A percentile compares a stretch with the other conserved stretches of the same genome.
phyloP scores from a whole-genome alignment of 23 tunicate genomes.

The Trididemnum miniatum region DNA sequence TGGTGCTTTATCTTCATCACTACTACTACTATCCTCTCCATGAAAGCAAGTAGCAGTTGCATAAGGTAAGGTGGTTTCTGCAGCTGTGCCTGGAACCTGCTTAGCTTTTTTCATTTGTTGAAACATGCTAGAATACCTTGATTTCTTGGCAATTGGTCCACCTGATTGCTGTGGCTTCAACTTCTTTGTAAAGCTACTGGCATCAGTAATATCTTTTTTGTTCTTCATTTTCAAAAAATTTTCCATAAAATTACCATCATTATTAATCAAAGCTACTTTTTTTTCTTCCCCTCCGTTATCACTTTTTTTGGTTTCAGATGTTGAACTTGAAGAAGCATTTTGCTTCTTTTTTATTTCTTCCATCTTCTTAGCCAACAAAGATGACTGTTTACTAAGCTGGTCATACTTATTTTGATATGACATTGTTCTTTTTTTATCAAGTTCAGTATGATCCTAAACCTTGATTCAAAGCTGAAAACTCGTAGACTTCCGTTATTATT shows the following conservation, averaged over 20 bases:
- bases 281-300: slow-evolving; percentile 13
- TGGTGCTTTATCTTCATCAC: slow-evolving; percentile 29
- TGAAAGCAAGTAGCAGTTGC: slow-evolving; percentile 64
- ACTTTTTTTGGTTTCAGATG: neutral
- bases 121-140: slow-evolving; percentile 78
- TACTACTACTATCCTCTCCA: slow-evolving; percentile 54
- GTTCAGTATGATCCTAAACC: slow-evolving; percentile 17
- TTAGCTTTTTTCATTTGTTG: slow-evolving; percentile 77
- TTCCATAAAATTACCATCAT: slow-evolving; percentile 86
- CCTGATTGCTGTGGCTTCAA: neutral
- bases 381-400: slow-evolving; percentile 41
- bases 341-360: slow-evolving; percentile 44
- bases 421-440: slow-evolving; percentile 10
- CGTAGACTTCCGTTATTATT: slow-evolving; percentile 11
- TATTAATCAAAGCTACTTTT: slow-evolving; percentile 28
- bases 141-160: slow-evolving; percentile 55
- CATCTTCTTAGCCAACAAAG: slow-evolving; percentile 53
- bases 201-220: slow-evolving; percentile 13
- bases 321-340: neutral
- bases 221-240: slow-evolving; percentile 58
- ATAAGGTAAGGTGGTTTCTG: slow-evolving; percentile 3
- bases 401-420: slow-evolving; percentile 40
- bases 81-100: neutral
- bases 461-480: slow-evolving; percentile 14
- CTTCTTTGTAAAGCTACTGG: neutral